Conservation (phyloP, 92 coral and sea anemone genomes). For the Bergia puertoricense region DNA sequence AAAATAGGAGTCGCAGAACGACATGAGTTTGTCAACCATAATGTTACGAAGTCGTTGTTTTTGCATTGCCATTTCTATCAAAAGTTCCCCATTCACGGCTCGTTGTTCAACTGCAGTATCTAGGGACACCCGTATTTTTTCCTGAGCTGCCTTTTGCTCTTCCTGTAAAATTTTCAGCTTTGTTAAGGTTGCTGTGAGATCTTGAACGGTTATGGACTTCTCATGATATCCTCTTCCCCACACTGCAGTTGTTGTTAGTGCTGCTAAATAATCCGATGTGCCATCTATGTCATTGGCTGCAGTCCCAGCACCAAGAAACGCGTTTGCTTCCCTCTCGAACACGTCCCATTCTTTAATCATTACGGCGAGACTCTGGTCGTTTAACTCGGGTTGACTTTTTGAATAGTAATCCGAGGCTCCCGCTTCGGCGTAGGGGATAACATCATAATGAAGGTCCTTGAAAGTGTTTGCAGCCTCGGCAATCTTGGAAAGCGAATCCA, state of each 20-base stretch:
- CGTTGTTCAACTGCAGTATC: conserved; percentile 14
- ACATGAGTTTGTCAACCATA: conserved; percentile 59
- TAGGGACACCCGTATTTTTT: conserved; percentile 21
- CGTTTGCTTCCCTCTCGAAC: conserved; percentile 43
- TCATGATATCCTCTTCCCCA: conserved; percentile 59
- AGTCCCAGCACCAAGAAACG: conserved; percentile 51
- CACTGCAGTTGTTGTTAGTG: conserved; percentile 49
- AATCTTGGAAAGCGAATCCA: conserved; percentile 46
- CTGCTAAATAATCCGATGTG: conserved; percentile 53
- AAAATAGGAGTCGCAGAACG: conserved; percentile 59
- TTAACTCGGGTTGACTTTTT: conserved; percentile 40
- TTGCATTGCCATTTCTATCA: conserved; percentile 47
- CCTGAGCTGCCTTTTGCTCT: conserved; percentile 50
- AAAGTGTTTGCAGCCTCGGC: conserved; percentile 46
- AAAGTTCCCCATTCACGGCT: conserved; percentile 37
- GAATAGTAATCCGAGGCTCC: conserved; percentile 48
- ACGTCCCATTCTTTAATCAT: conserved; percentile 61
- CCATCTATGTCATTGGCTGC: conserved; percentile 51
- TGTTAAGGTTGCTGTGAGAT: conserved; percentile 33
- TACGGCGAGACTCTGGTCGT: conserved; percentile 53
- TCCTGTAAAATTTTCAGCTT: conserved; percentile 45
- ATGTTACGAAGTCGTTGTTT: conserved; percentile 61
- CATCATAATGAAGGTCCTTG: conserved; percentile 23
- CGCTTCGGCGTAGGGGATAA: conserved; percentile 40
- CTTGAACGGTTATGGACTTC: conserved; percentile 54